Base-by-base conservation (phyloP, 1,140 invertebrate genomes). In the Trissolcus basalis region DNA sequence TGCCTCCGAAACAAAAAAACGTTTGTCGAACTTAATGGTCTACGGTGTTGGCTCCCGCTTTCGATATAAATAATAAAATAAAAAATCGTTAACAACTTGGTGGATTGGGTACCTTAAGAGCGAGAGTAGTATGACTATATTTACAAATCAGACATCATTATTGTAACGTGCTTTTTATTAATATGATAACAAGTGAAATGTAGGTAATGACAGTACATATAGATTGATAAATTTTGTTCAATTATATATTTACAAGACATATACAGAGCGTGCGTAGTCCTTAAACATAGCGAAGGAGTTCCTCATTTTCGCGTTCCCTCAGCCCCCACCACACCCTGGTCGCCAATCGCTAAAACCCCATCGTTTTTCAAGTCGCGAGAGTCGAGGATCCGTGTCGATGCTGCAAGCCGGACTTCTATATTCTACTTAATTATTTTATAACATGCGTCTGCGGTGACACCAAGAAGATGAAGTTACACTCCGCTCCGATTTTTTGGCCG, bases 241-340 rank as follows among this genome's bases (percentile, higher is more conserved):
- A 83, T 82, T 87, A 84, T 86, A 86, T 88, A 87, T 88, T 87
- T 88, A 88, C 86, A 88, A 88, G 85, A 87, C 87, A 88, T 88
- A 87, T 88, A 88, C 87, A 88, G 84, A 86, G 82, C 81, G 82
- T 87, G 80, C 78, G 80, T 79, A 82, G 80, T 78, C 79, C 80
- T 80, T 82, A 82, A 78, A 79, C 67, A 75, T 78, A 80, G 74
- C 71, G 78, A 80, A 77, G 74, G 76, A 79, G 74, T 77, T 77
- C 58, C 68, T 65, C 67, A 47, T 65, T 39, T 27, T 61, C 45
- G 53, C 49, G 41, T 32, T 48, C 15, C 50, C 43, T 51, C 45
- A 15, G 39, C 12, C 32, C 16, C 49, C 9, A 39, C n/a, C n/a
- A 11, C 36, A 39, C n/a, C n/a, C 36, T n/a, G 5, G 33, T 39